Evolutionary conservation across 2,888 invertebrate genomes (phyloP), one percentile per base, ranked within the genome.

Genomic region (Erebia ligea): DNA sequence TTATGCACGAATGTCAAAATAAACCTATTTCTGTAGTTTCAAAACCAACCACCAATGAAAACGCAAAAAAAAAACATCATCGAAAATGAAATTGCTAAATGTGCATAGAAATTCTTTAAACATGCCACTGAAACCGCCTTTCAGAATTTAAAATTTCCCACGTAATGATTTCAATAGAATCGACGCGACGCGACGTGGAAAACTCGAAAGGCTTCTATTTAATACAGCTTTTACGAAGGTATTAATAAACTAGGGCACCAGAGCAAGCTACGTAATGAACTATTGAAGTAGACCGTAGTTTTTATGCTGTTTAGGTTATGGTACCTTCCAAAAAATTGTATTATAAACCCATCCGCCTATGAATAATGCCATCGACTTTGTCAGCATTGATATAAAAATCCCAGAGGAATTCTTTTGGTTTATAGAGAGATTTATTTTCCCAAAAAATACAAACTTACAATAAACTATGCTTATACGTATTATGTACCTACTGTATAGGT

Each of bases 241-340:
- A 72, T 67, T 67, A 67, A 65, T 65, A 68, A 73, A 66, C 66
- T 66, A n/a, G 66, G 66, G 62, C 45, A 56, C 66, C 17, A 48
- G 62, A 54, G 56, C 45, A 78, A 71, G 78, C 72, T 54, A 75
- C 78, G 73, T 78, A 79, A 80, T 79, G 79, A 78, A 77, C 77
- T 78, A 78, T 80, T 78, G 76, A 79, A 71, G 65, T 71, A 69
- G 58, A 57, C 69, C 69, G 69, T 73, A 73, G 74, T 76, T 76
- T 76, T 57, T 45, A 10, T 42, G 56, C 42, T 21, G 1, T 57
- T 45, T 66, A 45, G 56, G 54, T 42, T 19, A 42, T 56, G 42
- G 54, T 52, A 17, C 11, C 8, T 6, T 6, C 34, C 6, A 34
- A 17, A 54, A 64, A 63, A n/a, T 13, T 63, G 9, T 50, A 1